phyloP scores from a whole-genome alignment of 2,113 vertebrate genomes.

The Scartelaos histophorus region DNA sequence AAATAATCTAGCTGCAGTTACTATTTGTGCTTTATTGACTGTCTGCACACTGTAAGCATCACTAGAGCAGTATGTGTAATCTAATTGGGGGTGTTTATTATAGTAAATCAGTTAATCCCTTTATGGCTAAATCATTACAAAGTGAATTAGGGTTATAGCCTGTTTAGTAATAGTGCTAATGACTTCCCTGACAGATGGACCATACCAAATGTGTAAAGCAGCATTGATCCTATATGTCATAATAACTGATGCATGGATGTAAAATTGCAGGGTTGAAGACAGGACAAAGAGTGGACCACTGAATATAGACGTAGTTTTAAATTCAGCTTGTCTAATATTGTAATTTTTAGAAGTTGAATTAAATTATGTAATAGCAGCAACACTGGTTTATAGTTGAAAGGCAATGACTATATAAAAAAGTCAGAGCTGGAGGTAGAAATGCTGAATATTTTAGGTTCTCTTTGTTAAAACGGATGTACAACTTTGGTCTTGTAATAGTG shows the following conservation, averaged over 20 bases:
- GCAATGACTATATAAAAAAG: no score
- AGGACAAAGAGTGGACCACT: neutral
- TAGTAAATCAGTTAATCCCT: conserved; percentile 13
- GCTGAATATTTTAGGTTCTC: no score
- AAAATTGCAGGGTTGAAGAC: neutral
- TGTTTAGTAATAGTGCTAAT: conserved; percentile 3
- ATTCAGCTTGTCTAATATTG: neutral
- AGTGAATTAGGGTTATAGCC: conserved; percentile 11
- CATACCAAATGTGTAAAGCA: conserved; percentile 9
- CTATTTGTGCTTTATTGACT: neutral
- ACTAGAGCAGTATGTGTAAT: neutral
- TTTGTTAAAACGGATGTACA: no score
- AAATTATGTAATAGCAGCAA: no score
- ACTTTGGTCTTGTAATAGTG: no score
- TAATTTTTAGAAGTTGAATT: no score
- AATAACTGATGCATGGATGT: neutral
- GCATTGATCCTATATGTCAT: neutral
- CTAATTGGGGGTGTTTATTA: conserved; percentile 10
- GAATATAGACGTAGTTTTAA: neutral
- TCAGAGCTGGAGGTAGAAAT: no score
- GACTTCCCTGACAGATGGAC: conserved; percentile 2
- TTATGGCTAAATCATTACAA: conserved; percentile 13
- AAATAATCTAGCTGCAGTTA: no score
- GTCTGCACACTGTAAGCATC: neutral
- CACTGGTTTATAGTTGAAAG: no score